These are phyloP conservation scores for Nomada ferruginata DNA, from an alignment of 2,888 invertebrate species.

Conservation along the genomic window DNA sequence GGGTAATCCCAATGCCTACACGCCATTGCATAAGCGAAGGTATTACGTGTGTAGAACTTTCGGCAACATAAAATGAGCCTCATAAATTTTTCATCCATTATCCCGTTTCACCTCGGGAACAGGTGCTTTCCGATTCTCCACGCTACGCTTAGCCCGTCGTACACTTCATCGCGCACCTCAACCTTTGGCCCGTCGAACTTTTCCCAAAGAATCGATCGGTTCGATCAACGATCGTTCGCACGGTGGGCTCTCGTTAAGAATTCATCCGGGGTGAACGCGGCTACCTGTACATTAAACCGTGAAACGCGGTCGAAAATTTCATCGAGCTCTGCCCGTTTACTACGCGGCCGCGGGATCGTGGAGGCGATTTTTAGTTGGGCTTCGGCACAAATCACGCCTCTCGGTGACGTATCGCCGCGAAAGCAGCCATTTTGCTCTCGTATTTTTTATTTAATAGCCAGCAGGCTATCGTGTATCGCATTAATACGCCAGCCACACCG, in stretches of 20 bases:
- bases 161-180: background rate
- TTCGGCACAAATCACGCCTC: conserved; percentile 72
- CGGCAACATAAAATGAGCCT: background rate
- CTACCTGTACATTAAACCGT: conserved; percentile 57
- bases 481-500: conserved; percentile 72
- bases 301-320: conserved; percentile 54
- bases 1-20: no score
- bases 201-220: conserved; percentile 15
- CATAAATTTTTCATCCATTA: background rate
- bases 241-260: conserved; percentile 19
- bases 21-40: background rate
- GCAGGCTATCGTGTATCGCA: conserved; percentile 74
- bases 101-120: background rate
- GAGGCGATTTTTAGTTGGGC: conserved; percentile 53
- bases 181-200: background rate
- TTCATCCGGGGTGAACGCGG: conserved; percentile 15
- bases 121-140: conserved; percentile 9
- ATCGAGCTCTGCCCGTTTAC: conserved; percentile 26
- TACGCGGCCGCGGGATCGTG: conserved; percentile 40
- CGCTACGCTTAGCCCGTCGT: background rate
- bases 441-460: conserved; percentile 75
- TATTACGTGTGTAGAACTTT: no score
- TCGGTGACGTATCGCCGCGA: conserved; percentile 72
- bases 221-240: conserved; percentile 14
- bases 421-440: conserved; percentile 74